phyloP scores from a whole-genome alignment of 2,797 vertebrate species.

The Gambusia yucatana region DNA sequence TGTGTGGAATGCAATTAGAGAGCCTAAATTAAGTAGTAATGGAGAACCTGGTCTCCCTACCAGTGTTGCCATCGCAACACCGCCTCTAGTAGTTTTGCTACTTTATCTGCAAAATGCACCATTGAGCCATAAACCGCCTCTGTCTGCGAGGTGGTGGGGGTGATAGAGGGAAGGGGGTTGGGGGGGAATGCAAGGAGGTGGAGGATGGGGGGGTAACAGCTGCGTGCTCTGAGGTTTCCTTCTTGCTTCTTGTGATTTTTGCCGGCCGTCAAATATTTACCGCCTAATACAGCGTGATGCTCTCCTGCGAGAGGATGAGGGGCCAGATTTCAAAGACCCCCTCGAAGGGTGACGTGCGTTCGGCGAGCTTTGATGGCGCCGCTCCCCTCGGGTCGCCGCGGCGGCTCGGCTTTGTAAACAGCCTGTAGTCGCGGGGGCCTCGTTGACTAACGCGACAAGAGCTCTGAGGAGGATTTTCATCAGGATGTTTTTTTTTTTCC shows the following conservation, averaged over 20 bases:
- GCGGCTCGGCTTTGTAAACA: conserved; percentile 64
- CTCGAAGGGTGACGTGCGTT: conserved; percentile 67
- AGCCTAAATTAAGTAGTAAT: conserved; percentile 99
- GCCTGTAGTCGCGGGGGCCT: conserved; percentile 56
- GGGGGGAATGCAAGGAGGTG: neutral
- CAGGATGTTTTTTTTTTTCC: conserved; percentile 20
- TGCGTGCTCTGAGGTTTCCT: conserved; percentile 87
- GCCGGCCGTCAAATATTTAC: conserved; percentile 91
- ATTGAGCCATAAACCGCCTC: conserved; percentile 99
- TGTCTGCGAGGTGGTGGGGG: conserved; percentile 65
- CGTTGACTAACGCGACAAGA: conserved; percentile 70
- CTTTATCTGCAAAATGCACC: conserved; percentile 99
- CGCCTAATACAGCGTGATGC: conserved; percentile 76
- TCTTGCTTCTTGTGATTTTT: conserved; percentile 90
- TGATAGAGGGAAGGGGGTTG: too few species aligned
- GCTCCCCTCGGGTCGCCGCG: conserved; percentile 52
- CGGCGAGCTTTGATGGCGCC: conserved; percentile 69
- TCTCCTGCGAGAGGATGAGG: conserved; percentile 53
- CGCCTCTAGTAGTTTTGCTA: conserved; percentile 99
- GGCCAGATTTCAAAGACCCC: conserved; percentile 73
- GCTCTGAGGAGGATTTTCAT: conserved; percentile 50
- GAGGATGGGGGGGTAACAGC: conserved; percentile 78
- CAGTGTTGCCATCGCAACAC: conserved; percentile 98
- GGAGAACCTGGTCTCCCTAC: conserved; percentile 98
- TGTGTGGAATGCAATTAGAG: conserved; percentile 99